Evolutionary conservation across 2,888 invertebrate species (phyloP), one percentile per base, ranked within the genome.

Genomic region (Stramonita haemastoma): DNA sequence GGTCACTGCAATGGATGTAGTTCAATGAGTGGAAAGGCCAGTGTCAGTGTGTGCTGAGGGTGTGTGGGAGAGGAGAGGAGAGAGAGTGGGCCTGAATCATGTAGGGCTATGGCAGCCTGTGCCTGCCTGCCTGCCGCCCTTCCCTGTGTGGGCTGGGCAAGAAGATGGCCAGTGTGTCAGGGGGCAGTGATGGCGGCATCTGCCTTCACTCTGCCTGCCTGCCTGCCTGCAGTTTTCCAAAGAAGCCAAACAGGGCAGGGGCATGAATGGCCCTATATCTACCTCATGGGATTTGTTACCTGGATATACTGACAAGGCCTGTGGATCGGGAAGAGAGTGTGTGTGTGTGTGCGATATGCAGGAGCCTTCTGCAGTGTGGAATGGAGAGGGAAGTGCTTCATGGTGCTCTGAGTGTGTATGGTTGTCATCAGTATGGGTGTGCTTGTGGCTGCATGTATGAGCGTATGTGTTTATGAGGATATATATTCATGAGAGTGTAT

Each of bases 121-220:
- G 77, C 77, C 77, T 77, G 11, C 13, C 77, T 32, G 32, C 77
- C 32, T 79, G 29, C 77, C 4, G 13, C 15, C 13, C 15, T 32
- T 32, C 13, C 32, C 29, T 19, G 29, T 29, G 26, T 11, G 77
- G 77, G 77, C 11, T 77, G 4, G 77, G 29, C 77, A 46, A 46
- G 46, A 46, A 46, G 46, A 26, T 79, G 77, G 77, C 77, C 77
- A 79, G 77, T 79, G 32, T 79, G 77, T 79, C 77, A 32, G 32
- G 15, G 15, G 77, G 32, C 26, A 26, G 73, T 22, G 73, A 11
- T 8, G 17, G n/a, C n/a, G n/a, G n/a, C 32, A 2, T 32, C 15
- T 19, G 77, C 77, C 77, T 46, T 46, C 46, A 46, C 32, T 13
- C 77, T 17, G 32, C 77, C 77, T 32, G 17, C n/a, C n/a, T n/a